Percentiles rank a stretch among this genome's conserved stretches.
These are phyloP conservation scores for Otolemur crassicaudatus DNA, from an alignment of 2,797 vertebrate genomes.

Conservation along the genomic window DNA sequence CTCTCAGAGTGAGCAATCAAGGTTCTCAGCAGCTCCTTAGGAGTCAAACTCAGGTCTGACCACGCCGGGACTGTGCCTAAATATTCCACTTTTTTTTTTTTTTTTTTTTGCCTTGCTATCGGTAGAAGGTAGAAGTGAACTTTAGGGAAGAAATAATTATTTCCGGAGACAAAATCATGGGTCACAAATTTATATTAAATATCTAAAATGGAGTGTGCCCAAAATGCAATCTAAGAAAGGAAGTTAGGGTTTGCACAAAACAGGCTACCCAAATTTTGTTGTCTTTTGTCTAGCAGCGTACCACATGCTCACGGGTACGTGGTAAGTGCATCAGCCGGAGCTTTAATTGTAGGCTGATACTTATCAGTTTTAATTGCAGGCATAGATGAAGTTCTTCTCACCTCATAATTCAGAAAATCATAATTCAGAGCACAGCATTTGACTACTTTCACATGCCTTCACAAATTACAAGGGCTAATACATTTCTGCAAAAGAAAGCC, in stretches of 20 bases:
- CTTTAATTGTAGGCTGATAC: not conserved
- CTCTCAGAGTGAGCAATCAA: not conserved
- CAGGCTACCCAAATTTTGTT: not conserved
- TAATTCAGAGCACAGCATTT: conserved; percentile 15
- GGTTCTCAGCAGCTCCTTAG: not conserved
- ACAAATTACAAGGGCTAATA: conserved; percentile 3
- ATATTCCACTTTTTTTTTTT: not conserved
- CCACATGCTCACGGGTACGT: not conserved
- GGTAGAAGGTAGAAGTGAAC: not conserved
- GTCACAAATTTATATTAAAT: not conserved
- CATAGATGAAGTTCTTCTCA: conserved; percentile 8
- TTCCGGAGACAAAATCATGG: not conserved
- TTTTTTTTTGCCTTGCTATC: not conserved
- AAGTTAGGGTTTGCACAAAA: not conserved
- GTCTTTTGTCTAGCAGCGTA: not conserved
- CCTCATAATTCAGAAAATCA: not conserved
- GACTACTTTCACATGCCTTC: not conserved
- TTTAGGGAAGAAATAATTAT: not conserved
- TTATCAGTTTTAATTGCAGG: not conserved
- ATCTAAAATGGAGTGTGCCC: not conserved
- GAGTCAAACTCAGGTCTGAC: not conserved
- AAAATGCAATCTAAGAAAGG: not conserved
- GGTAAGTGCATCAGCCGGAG: not conserved
- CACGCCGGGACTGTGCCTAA: not conserved
- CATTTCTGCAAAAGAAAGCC: not conserved